Base-by-base conservation (phyloP, 2,888 invertebrate genomes). In the Diarsia brunnea region DNA sequence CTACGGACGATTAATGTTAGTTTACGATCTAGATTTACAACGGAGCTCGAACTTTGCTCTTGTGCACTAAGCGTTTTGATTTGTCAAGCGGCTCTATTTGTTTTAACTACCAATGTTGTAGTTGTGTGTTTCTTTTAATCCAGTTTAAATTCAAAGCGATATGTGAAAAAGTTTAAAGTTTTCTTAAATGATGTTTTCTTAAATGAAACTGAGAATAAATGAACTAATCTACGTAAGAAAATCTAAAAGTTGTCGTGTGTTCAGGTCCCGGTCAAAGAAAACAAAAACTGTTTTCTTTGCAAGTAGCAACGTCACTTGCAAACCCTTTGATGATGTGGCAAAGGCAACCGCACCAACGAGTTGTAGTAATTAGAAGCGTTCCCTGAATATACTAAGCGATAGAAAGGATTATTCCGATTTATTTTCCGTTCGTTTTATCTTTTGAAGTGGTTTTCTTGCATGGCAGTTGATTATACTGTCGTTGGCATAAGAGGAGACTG, bases 1-100 rank as follows among this genome's bases (percentile, higher is more conserved):
- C 88, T 83, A 84, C 88, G 89, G 90, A 92, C 94, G 93, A 94
- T 95, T 94, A 95, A 94, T 95, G 93, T 94, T 93, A 91, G 94
- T 93, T 94, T 91, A 88, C 91, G 89, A 89, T 92, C 90, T 89
- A 91, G 91, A 91, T 92, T 91, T 91, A 91, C 92, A 89, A 84
- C 89, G 88, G 82, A 86, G 86, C 88, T 84, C 89, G 87, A 94
- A 94, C 93, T 94, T 93, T 89, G 81, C 81, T 85, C 78, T 83
- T 71, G 90, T 88, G 86, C 73, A 79, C 79, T 78, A 78, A 88
- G 82, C 85, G 71, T 76, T 83, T 85, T 87, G 83, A 85, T 87
- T 87, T 87, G 81, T 87, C 80, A 75, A 80, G 68, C 69, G 55
- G 24, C 71, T 60, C 49, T 21, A 87, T 81, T 88, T 86, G 75